Conservation (phyloP, 92 coral and sea anemone genomes). For the Actinostola sp. region DNA sequence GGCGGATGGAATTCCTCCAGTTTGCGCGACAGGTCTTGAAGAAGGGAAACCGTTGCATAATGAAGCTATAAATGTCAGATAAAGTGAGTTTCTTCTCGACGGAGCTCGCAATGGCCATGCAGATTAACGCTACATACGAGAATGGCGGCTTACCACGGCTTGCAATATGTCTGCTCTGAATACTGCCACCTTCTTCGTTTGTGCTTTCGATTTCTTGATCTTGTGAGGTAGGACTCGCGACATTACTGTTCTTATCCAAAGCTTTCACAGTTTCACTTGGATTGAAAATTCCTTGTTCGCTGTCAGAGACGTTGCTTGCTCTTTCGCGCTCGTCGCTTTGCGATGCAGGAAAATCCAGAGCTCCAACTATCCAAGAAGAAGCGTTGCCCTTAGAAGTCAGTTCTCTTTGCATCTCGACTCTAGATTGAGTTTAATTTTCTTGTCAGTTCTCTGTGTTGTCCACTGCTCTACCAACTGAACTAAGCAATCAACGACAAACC, state of each 20-base stretch:
- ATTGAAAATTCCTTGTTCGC: background rate
- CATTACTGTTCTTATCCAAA: background rate
- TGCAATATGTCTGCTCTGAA: background rate
- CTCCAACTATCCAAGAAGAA: background rate
- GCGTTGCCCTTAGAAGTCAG: background rate
- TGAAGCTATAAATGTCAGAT: slow-evolving; percentile 73
- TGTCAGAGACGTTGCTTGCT: background rate
- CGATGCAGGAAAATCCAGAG: background rate
- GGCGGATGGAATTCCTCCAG: slow-evolving; percentile 94
- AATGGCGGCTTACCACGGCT: slow-evolving; percentile 81
- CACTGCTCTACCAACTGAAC: background rate
- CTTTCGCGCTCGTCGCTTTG: background rate
- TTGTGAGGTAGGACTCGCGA: background rate
- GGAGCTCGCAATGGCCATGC: slow-evolving; percentile 85
- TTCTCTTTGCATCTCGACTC: background rate
- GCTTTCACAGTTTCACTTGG: background rate
- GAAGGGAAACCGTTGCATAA: slow-evolving; percentile 72
- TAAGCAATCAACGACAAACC: background rate
- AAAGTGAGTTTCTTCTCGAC: slow-evolving; percentile 70
- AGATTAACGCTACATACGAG: slow-evolving; percentile 86
- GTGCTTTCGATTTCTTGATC: slow-evolving; percentile 4
- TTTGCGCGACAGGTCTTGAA: slow-evolving; percentile 68
- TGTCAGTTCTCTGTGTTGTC: too few relatives aligned
- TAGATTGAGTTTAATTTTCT: background rate
- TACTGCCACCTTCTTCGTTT: background rate